Conservation (phyloP, 2,113 vertebrate genomes). For the Tichodroma muraria region DNA sequence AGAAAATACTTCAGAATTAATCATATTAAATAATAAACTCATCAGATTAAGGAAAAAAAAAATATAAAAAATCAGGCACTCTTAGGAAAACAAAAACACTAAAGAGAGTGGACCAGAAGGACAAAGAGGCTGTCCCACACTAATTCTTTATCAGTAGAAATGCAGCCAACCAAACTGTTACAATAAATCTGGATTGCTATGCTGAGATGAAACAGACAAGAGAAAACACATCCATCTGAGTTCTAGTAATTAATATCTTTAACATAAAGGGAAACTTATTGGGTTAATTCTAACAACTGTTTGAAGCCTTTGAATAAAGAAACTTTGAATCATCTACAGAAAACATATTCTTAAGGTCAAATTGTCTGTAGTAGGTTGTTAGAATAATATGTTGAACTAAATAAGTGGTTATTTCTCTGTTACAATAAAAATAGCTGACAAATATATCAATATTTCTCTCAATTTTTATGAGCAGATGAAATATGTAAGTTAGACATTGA, state of each 20-base stretch:
- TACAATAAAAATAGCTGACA: background rate
- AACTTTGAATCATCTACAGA: background rate
- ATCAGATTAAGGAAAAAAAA: background rate
- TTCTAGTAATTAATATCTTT: slow-evolving; percentile 9
- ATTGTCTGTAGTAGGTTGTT: background rate
- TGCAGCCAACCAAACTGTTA: background rate
- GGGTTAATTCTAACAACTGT: background rate
- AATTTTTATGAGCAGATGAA: background rate
- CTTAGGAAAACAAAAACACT: background rate
- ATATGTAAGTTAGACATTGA: background rate
- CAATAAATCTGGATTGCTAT: background rate
- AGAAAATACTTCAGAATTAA: slow-evolving; percentile 4
- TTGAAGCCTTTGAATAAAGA: slow-evolving; percentile 5
- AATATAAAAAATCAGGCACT: background rate
- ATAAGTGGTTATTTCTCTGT: slow-evolving; percentile 9
- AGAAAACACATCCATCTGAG: background rate
- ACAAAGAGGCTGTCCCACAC: background rate
- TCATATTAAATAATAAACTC: background rate
- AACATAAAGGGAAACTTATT: background rate
- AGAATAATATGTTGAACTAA: background rate
- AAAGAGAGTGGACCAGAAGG: background rate
- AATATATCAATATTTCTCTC: background rate
- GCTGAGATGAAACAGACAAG: background rate
- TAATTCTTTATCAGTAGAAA: background rate
- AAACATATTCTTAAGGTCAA: background rate